phyloP scores from a whole-genome alignment of 2,113 vertebrate genomes.

The Gymnorhina tibicen region DNA sequence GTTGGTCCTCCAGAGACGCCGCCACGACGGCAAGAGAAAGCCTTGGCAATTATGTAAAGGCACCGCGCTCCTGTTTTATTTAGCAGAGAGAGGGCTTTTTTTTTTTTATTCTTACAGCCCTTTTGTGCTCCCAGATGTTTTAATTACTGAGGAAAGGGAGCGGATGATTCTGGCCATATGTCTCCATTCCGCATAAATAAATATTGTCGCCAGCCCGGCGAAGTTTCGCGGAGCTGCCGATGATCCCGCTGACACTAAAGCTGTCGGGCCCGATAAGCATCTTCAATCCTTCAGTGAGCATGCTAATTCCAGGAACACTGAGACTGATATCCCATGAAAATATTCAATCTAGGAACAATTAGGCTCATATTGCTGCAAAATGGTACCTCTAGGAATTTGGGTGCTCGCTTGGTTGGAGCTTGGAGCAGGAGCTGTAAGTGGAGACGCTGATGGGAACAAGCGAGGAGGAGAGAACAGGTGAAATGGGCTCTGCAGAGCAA shows the following conservation, averaged over 20 bases:
- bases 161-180: conserved; percentile 93
- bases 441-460: background rate
- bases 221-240: conserved; percentile 70
- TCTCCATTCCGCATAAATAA: conserved; percentile 83
- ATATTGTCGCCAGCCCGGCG: conserved; percentile 71
- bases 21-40: background rate
- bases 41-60: conserved; percentile 34
- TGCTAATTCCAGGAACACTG: conserved; percentile 85
- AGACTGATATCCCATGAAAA: conserved; percentile 89
- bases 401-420: conserved; percentile 41
- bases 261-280: conserved; percentile 92
- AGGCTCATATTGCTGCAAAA: conserved; percentile 64
- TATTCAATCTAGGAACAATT: conserved; percentile 93
- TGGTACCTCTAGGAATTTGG: conserved; percentile 58
- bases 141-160: conserved; percentile 93
- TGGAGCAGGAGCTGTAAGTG: background rate
- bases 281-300: conserved; percentile 90
- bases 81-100: background rate
- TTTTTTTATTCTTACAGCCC: conserved; percentile 42
- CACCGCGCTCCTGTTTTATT: conserved; percentile 50
- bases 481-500: background rate
- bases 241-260: conserved; percentile 79
- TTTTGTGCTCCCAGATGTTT: conserved; percentile 90
- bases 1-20: conserved; percentile 23
- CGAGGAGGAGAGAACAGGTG: background rate